Percentiles rank a stretch among this genome's conserved stretches.
phyloP scores from a whole-genome alignment of 1,140 invertebrate genomes.

The Penaeus chinensis region DNA sequence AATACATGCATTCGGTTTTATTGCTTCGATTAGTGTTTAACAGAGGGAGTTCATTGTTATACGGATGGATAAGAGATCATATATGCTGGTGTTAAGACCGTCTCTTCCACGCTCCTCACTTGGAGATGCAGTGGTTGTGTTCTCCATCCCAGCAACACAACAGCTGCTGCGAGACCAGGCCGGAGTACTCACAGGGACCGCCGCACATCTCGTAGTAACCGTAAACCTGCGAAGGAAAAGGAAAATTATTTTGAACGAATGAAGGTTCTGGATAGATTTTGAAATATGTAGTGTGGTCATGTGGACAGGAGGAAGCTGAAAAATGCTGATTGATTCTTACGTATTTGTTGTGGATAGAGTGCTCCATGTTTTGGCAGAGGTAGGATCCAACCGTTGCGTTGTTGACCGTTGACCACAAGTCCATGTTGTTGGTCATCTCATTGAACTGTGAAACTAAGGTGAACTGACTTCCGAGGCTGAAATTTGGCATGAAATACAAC shows the following conservation, averaged over 20 bases:
- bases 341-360: conserved; percentile 41
- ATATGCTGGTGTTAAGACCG: neutral
- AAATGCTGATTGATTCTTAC: conserved; percentile 11
- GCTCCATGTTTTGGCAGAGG: conserved; percentile 29
- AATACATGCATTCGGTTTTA: too few relatives aligned
- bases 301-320: too few relatives aligned
- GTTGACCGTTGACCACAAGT: conserved; percentile 35
- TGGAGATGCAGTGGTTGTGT: conserved; percentile 33
- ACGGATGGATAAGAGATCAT: neutral
- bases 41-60: neutral
- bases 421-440: conserved; percentile 41
- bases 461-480: too few relatives aligned
- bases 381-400: conserved; percentile 27
- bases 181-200: conserved; percentile 49
- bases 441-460: conserved; percentile 22
- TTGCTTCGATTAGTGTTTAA: too few relatives aligned
- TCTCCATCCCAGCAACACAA: conserved; percentile 28
- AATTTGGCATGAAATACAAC: too few relatives aligned
- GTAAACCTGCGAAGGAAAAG: conserved; percentile 8
- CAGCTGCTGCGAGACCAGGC: conserved; percentile 32
- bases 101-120: neutral
- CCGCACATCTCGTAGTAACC: conserved; percentile 54
- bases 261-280: too few relatives aligned
- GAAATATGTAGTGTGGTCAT: neutral
- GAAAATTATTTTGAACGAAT: neutral